A percentile compares a stretch with the other conserved stretches of the same genome.
phyloP scores from a whole-genome alignment of 2,888 invertebrate species.

The Acholoe squamosa region DNA sequence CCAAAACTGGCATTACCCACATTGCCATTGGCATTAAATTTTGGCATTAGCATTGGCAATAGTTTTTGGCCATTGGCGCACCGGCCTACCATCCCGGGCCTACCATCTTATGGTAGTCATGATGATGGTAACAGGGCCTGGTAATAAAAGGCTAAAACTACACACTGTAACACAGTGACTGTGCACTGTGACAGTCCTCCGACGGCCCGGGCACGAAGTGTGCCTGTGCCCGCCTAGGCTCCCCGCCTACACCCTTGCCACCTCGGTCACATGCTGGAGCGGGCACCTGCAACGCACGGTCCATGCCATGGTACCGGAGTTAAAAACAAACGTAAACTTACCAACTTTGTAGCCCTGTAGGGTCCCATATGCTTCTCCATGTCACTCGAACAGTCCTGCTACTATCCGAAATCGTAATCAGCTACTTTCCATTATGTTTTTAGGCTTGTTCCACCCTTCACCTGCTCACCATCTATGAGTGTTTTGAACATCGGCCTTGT shows the following conservation, averaged over 20 bases:
- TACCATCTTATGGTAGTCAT: too few species aligned
- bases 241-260: background rate
- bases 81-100: too few species aligned
- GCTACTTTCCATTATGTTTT: constrained; percentile 6
- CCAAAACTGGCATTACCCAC: too few species aligned
- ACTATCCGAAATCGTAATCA: background rate
- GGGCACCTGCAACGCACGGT: background rate
- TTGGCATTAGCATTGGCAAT: too few species aligned
- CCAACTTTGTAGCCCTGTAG: constrained; percentile 28
- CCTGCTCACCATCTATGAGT: background rate
- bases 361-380: constrained; percentile 46
- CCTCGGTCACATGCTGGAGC: background rate
- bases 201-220: background rate
- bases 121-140: too few species aligned
- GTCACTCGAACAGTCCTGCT: background rate
- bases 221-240: background rate
- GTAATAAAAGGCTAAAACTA: too few species aligned
- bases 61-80: too few species aligned
- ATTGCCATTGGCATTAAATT: too few species aligned
- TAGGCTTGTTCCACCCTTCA: background rate
- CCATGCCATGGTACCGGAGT: background rate
- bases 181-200: too few species aligned
- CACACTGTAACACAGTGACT: too few species aligned
- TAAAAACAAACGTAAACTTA: background rate
- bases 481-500: background rate